Evolutionary conservation across 2,113 vertebrate genomes (phyloP), one percentile per base, ranked within the genome.

Genomic region (Charina bottae): DNA sequence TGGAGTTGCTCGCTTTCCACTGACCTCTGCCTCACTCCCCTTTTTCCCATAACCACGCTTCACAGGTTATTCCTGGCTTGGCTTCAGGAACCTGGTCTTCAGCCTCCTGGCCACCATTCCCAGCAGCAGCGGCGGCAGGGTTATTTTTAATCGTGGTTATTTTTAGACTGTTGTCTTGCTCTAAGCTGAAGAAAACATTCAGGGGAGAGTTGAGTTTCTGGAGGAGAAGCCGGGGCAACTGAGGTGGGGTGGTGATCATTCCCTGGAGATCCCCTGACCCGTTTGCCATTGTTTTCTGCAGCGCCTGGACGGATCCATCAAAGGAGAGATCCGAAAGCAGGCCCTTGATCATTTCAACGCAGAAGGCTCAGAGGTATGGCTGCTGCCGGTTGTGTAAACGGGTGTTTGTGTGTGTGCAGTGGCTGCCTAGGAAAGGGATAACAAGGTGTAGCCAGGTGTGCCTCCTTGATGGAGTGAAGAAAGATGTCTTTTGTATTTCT

Each of bases 291-390:
- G 93, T 88, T 93, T 96, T 95, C 94, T 96, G 90, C 97, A 99
- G 99, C 98, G 99, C 89, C 95, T 99, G 96, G 99, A 99, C 92
- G 99, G 99, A 89, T 99, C 99, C 4, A 99, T 99, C 97, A 99
- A 99, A 96, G 99, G 99, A 96, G 99, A 99, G 97, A 98, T 99
- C 95, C 98, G 99, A 93, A 99, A 99, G 95, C 99, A 99, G 97
- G 99, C 99, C 0, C 97, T 99, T 90, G 99, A 99, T 96, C 99
- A 99, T 97, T 99, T 99, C 97, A 99, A 99, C 88, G 99, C 99
- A 0, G 99, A 99, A 94, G 99, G 99, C 94, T 99, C 99, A n/a
- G 99, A 99, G 99, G 99, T 99, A 98, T 11, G 2, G 68, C 42
- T 2, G 93, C 83, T 90, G 33, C 72, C 0, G 7, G 68, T 62